Base-by-base conservation (phyloP, 1,140 invertebrate species). In the Megathymus violae region DNA sequence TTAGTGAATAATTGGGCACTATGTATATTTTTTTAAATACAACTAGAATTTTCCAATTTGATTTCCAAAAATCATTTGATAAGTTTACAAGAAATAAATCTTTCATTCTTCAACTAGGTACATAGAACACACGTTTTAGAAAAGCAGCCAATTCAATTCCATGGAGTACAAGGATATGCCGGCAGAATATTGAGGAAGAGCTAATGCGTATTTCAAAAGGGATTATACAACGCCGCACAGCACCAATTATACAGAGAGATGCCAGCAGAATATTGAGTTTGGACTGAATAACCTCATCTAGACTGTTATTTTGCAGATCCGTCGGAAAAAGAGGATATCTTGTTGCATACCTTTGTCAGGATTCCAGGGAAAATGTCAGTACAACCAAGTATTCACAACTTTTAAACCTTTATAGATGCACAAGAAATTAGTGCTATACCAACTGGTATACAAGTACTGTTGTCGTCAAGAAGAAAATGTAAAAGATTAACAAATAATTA, bases 161-260 rank as follows among this genome's bases (percentile, higher is more conserved):
- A 31, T 4, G 4, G 27, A 31, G 19, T 22, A 22, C 3, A 31
- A 31, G 27, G 9, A 31, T 9, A 31, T 31, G 27, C 27, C 27
- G 27, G 9, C 27, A 9, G 27, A 31, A 31, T 31, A 31, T 31
- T 31, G 27, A 31, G 27, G 27, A 31, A 31, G 27, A 31, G 27
- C 27, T 41, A 15, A 41, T 41, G 38, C 38, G 13, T 41, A 41
- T 41, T 41, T 41, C 38, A 14, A 41, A 41, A 41, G 15, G 38
- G 38, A 41, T 41, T 41, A 41, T 15, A 15, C 38, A 41, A 41
- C 13, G 38, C 27, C 4, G 27, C 27, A 41, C 38, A 41, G 38
- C 38, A 14, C 38, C 15, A 41, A 41, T 41, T 41, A 41, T 41
- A 41, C 27, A 31, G 27, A n/a, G 13, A 14, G 38, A 41, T 41